Conservation (phyloP, 2,888 invertebrate species). For the Erebia ligea region DNA sequence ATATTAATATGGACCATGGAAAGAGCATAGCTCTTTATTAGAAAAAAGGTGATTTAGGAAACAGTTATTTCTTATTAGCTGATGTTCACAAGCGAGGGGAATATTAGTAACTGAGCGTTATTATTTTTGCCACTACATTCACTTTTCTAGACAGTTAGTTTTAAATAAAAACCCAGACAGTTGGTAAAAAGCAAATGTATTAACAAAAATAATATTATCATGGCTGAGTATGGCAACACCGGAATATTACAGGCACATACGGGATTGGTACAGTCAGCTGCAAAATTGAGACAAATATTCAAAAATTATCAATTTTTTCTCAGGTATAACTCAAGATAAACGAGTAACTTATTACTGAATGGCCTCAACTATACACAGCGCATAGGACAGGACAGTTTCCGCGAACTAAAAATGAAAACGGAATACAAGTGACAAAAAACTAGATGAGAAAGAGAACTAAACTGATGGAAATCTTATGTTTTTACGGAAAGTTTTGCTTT, state of each 20-base stretch:
- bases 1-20: too few species aligned
- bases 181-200: slow-evolving; percentile 78
- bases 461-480: too few species aligned
- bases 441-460: too few species aligned
- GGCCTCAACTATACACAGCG: too few species aligned
- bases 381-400: too few species aligned
- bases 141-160: slow-evolving; percentile 80
- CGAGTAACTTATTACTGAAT: too few species aligned
- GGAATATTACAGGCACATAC: slow-evolving; percentile 6
- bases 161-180: slow-evolving; percentile 72
- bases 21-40: too few species aligned
- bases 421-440: too few species aligned
- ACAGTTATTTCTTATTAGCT: background rate
- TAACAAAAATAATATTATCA: slow-evolving; percentile 69
- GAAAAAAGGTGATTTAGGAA: background rate
- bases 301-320: background rate
- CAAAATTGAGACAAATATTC: background rate
- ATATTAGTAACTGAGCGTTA: slow-evolving; percentile 40
- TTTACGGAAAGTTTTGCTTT: too few species aligned
- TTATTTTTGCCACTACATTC: slow-evolving; percentile 78
- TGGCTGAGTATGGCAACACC: slow-evolving; percentile 39
- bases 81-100: slow-evolving; percentile 25
- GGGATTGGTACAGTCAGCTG: slow-evolving; percentile 28
- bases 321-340: too few species aligned
- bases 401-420: too few species aligned